A percentile compares a stretch with the other conserved stretches of the same genome.
phyloP scores from a whole-genome alignment of 1,140 invertebrate species.

The Capitella teleta region DNA sequence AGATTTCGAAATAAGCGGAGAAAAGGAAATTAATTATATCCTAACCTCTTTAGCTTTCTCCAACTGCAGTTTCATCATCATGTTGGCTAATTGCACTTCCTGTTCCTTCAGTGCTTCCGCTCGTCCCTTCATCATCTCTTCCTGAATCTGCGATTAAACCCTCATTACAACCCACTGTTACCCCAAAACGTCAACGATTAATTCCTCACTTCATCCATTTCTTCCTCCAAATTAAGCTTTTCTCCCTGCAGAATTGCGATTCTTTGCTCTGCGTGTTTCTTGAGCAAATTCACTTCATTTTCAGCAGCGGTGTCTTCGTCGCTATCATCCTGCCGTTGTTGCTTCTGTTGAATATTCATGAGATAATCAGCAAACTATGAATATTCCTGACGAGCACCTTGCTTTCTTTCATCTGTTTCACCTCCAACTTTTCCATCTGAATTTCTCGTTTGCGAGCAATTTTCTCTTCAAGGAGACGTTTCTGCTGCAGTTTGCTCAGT shows the following conservation, averaged over 20 bases:
- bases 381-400: too few species aligned
- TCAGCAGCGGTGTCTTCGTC: conserved; percentile 19
- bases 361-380: neutral
- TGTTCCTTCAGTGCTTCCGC: conserved; percentile 30
- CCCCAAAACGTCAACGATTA: neutral
- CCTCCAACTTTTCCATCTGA: conserved; percentile 28
- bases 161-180: neutral
- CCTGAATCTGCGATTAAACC: conserved; percentile 19
- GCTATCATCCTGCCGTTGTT: neutral
- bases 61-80: conserved; percentile 31
- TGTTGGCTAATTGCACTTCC: conserved; percentile 32
- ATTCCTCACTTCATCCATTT: conserved; percentile 25
- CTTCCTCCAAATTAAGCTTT: conserved; percentile 29
- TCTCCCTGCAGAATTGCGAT: conserved; percentile 29
- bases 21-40: neutral
- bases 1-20: neutral
- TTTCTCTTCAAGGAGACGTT: conserved; percentile 33
- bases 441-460: conserved; percentile 22
- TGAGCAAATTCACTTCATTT: conserved; percentile 24
- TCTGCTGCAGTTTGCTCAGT: conserved; percentile 34
- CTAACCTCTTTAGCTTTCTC: conserved; percentile 37
- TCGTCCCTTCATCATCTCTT: conserved; percentile 35
- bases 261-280: conserved; percentile 30
- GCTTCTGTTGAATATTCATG: conserved; percentile 1
- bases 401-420: conserved; percentile 25